Base-by-base conservation (phyloP, 2,113 vertebrate genomes). In the Macrotis lagotis region DNA sequence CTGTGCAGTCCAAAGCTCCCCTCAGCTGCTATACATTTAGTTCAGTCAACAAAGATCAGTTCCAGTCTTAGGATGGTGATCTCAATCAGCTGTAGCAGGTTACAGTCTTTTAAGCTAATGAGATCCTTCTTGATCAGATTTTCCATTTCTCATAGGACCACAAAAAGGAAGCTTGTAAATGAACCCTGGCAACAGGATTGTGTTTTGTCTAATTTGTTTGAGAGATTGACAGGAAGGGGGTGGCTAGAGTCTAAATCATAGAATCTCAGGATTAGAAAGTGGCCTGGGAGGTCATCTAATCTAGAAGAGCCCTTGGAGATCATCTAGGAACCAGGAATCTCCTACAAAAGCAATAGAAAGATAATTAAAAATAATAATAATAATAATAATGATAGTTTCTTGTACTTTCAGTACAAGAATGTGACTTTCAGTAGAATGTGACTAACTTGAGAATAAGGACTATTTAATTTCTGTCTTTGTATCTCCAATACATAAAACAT, bases 51-150 rank as follows among this genome's bases (percentile, higher is more conserved):
- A 97, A 98, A 98, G 94, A 50, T 89, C 90, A 93, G 47, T 59
- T 59, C 28, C n/a, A 88, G 48, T 88, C 25, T 0, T 2, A 28
- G 93, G 91, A 52, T 0, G 93, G 89, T 9, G 74, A 83, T 11
- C 96, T 94, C 96, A 96, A 97, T 98, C 96, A 97, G 97, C 92
- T 96, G 97, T 94, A 98, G 95, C 93, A 97, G 96, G 97, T 95
- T 95, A 94, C 90, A 94, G 94, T 95, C 96, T 96, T 97, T 95
- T 94, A 96, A 96, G 94, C 94, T 96, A 97, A 97, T 95, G 91
- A 97, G 93, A 98, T 94, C 96, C 95, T 53, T 88, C 98, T 96
- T 97, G 96, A 97, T n/a, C 92, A 95, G 95, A 95, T 90, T 97
- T 92, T 95, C 96, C 93, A 55, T 3, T 97, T 92, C 96, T 97